Evolutionary conservation across 2,888 invertebrate genomes (phyloP), one percentile per base, ranked within the genome.

Genomic region (Dynastes maya): DNA sequence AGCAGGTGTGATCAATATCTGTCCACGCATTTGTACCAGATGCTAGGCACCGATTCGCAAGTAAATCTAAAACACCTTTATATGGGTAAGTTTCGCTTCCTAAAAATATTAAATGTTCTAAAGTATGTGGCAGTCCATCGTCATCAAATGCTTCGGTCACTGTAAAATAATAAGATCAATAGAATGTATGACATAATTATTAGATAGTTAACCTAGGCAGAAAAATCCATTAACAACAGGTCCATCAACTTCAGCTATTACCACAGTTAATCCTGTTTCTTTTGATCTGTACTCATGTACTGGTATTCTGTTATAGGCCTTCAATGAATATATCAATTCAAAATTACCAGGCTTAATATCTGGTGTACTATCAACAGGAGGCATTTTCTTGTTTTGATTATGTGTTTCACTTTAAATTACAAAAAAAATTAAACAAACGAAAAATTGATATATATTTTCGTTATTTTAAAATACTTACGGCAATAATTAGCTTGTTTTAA

Each of bases 1-100:
- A 98, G 84, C 94, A 95, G 0, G 97, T 98, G 86, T 97, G 96
- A 88, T 98, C 97, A 0, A 91, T 92, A 85, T 93, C 94, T 0
- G 97, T 98, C 94, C 94, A 95, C 0, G 97, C 97, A 90, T 98
- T 97, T 2, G 97, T 97, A 0, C 97, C 97, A 58, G 95, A 95
- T 1, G 97, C 97, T 85, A 97, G 91, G 86, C 96, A 97, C 51
- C 97, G 91, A 88, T 97, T 97, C 6, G 97, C 97, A 82, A 97
- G 89, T 75, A 97, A 90, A 89, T 98, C 97, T 80, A 98, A 89
- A 67, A 97, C 93, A 3, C 97, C 97, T 88, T 97, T 97, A 87
- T 94, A 97, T 0, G 97, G 97, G 87, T 96, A 97, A 13, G 95
- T 91, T 86, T 97, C 93, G 81, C 97, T 97, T 0, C 97, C 98